Evolutionary conservation across 1,140 invertebrate species (phyloP), one percentile per base, ranked within the genome.

Genomic region (Oncopodura yosiiana): DNA sequence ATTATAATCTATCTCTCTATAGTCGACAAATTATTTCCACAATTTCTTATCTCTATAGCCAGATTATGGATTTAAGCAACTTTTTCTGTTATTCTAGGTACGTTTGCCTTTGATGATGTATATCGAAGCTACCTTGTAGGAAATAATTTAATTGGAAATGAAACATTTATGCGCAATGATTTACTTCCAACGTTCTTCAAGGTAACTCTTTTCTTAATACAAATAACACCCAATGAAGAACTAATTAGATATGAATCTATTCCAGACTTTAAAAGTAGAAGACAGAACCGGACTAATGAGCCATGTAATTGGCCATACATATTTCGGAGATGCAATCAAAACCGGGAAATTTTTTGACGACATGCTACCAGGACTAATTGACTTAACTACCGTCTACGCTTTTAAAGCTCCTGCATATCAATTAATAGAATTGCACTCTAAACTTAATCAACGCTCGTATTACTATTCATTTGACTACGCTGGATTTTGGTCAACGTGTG

Each of bases 331-430:
- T 3, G 24, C 38, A 2, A 42, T 29, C 8, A 54, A 59, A 8
- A 19, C 45, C 5, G 52, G 51, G n/a, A 36, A 34, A n/a, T n/a
- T n/a, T 26, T 36, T 55, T 24, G 18, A 30, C 8, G 27, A 39
- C 1, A 54, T 49, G 48, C n/a, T 59, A 21, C 57, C 57, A 11
- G 57, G 57, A 16, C 16, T 59, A 4, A 4, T 59, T 23, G 57
- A 59, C 50, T 51, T 59, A 54, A 29, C 27, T 8, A 44, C 39
- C 16, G 57, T 55, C 1, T 34, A 39, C 8, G 57, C 37, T 19
- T 53, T 54, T 43, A 59, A 59, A 46, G 57, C 51, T 19, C 38
- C 38, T 21, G 51, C 26, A 12, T 59, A 51, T 14, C 30, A 34
- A 23, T 27, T 59, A 3, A 46, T 54, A 1, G 57, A 59, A 45